These are phyloP conservation scores for Trachelus troglodyta DNA, from an alignment of 2,888 invertebrate genomes.

Conservation along the genomic window DNA sequence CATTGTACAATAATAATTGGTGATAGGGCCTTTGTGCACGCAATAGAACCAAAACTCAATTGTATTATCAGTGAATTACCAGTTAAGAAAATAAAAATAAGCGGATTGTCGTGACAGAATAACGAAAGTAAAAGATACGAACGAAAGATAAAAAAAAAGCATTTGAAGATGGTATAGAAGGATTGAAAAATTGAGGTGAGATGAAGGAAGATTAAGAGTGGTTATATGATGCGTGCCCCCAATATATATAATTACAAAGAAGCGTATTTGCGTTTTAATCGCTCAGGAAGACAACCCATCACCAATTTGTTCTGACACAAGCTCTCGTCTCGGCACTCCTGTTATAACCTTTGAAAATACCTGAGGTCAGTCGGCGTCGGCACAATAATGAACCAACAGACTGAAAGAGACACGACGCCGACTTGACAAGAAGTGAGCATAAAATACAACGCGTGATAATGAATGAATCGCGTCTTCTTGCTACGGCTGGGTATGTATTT, in stretches of 20 bases:
- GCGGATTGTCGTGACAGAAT: neutral
- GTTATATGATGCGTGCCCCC: neutral
- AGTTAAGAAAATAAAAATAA: neutral
- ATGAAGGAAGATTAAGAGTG: neutral
- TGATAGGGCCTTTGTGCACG: neutral
- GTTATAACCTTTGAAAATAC: neutral
- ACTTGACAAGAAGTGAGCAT: conserved; percentile 30
- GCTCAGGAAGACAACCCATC: conserved; percentile 4
- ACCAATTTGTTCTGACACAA: conserved; percentile 2
- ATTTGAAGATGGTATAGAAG: neutral
- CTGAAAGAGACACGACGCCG: conserved; percentile 22
- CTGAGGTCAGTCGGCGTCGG: neutral
- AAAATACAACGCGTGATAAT: conserved; percentile 47
- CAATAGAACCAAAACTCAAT: neutral
- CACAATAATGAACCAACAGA: neutral
- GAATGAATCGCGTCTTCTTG: conserved; percentile 38
- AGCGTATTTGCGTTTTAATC: neutral
- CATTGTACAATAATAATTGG: neutral
- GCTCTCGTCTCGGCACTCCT: conserved; percentile 2
- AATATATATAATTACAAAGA: neutral
- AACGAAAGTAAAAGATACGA: neutral
- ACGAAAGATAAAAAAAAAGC: neutral
- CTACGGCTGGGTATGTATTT: conserved; percentile 16
- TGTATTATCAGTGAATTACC: neutral
- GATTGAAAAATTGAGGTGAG: neutral